Percentiles rank a stretch among this genome's conserved stretches.
Evolutionary conservation across 2,797 vertebrate genomes (phyloP).

Genomic region (Enteromius unitaeniatus): DNA sequence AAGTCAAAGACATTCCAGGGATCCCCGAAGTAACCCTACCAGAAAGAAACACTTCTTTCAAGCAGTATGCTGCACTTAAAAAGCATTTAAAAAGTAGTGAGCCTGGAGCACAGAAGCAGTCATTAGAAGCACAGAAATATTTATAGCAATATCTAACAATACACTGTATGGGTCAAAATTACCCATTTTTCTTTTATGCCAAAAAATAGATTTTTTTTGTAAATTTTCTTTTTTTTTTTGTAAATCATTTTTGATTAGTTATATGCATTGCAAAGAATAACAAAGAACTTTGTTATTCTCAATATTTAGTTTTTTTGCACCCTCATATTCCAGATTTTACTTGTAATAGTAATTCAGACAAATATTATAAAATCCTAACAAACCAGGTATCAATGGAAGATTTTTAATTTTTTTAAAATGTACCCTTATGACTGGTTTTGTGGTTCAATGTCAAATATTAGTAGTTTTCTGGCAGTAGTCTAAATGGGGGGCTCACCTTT

Average conservation of each 20-base stretch:
- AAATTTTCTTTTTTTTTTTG: not conserved
- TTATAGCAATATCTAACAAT: not conserved
- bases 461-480: not conserved
- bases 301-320: not conserved
- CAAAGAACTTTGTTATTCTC: not conserved
- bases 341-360: not conserved
- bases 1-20: slow-evolving; percentile 98
- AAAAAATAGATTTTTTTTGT: too few relatives aligned
- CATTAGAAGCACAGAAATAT: not conserved
- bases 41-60: slow-evolving; percentile 28
- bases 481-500: slow-evolving; percentile 71
- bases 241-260: not conserved
- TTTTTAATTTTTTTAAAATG: rapidly evolving
- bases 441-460: not conserved
- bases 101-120: not conserved
- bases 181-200: not conserved
- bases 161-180: not conserved
- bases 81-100: not conserved
- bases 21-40: slow-evolving; percentile 93
- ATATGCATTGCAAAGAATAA: not conserved
- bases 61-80: not conserved
- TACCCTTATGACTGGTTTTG: not conserved
- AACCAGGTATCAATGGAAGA: not conserved
- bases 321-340: not conserved
- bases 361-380: not conserved